Conservation (phyloP, 2,113 vertebrate genomes). For the western clawed frog (Xenopus tropicalis) region DNA sequence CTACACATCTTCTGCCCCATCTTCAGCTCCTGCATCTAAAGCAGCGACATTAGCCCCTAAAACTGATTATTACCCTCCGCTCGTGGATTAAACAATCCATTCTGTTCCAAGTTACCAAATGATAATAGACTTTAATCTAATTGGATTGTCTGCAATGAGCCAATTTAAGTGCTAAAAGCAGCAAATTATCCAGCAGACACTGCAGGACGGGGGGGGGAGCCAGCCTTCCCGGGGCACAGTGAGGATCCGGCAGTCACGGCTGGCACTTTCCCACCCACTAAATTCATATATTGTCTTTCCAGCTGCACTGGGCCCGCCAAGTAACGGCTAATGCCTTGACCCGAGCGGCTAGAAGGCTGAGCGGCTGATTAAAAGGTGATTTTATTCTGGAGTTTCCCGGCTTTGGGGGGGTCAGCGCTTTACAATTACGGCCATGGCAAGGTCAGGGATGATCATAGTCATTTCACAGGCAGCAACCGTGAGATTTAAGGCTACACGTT, state of each 20-base stretch:
- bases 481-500: neutral
- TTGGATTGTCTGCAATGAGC: slow-evolving; percentile 79
- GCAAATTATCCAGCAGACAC: slow-evolving; percentile 83
- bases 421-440: slow-evolving; percentile 42
- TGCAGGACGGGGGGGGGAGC: slow-evolving; percentile 71
- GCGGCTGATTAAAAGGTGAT: slow-evolving; percentile 52
- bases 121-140: slow-evolving; percentile 79
- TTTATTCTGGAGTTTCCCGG: slow-evolving; percentile 41
- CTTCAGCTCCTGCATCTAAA: neutral
- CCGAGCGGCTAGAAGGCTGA: slow-evolving; percentile 52
- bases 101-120: slow-evolving; percentile 73
- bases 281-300: slow-evolving; percentile 56
- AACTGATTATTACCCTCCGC: slow-evolving; percentile 43
- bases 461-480: neutral
- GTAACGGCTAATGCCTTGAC: slow-evolving; percentile 61
- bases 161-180: slow-evolving; percentile 86
- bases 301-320: slow-evolving; percentile 54
- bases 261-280: slow-evolving; percentile 57
- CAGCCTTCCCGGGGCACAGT: slow-evolving; percentile 58
- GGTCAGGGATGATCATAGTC: neutral
- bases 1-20: neutral
- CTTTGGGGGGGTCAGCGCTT: neutral
- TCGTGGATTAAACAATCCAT: slow-evolving; percentile 59
- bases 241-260: slow-evolving; percentile 50
- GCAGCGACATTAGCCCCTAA: neutral